These are phyloP conservation scores for Tenualosa thibaudeaui DNA, from an alignment of 2,797 vertebrate species.

Conservation along the genomic window DNA sequence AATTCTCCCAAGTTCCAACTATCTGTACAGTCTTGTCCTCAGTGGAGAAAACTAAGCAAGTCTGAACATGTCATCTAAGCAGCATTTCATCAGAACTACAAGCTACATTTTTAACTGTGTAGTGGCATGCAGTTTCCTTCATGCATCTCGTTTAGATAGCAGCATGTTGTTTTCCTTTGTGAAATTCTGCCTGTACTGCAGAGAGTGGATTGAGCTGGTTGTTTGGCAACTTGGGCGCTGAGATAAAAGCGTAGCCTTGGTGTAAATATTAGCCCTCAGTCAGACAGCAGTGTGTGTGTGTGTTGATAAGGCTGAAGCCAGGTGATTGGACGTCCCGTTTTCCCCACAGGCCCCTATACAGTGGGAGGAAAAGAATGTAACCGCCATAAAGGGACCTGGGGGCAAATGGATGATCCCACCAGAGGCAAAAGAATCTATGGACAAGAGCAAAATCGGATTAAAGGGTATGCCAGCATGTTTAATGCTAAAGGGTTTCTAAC, in stretches of 20 bases:
- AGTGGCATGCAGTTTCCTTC: not conserved
- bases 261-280: not conserved
- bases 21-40: not conserved
- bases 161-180: not conserved
- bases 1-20: not conserved
- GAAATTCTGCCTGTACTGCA: not conserved
- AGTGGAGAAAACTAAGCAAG: not conserved
- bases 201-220: not conserved
- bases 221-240: not conserved
- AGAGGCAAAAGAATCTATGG: slow-evolving; percentile 97
- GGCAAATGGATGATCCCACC: slow-evolving; percentile 96
- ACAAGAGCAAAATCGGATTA: slow-evolving; percentile 93
- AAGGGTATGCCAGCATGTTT: slow-evolving; percentile 80
- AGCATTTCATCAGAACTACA: not conserved
- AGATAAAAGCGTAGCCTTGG: not conserved
- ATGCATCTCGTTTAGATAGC: not conserved
- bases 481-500: too few relatives aligned
- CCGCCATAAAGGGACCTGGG: slow-evolving; percentile 90
- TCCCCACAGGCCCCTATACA: slow-evolving; percentile 82
- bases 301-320: not conserved
- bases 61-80: not conserved
- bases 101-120: not conserved
- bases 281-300: not conserved
- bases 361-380: slow-evolving; percentile 93
- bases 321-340: not conserved